Evolutionary conservation across 2,888 invertebrate genomes (phyloP).

Genomic region (Torymus aiolomorphi): DNA sequence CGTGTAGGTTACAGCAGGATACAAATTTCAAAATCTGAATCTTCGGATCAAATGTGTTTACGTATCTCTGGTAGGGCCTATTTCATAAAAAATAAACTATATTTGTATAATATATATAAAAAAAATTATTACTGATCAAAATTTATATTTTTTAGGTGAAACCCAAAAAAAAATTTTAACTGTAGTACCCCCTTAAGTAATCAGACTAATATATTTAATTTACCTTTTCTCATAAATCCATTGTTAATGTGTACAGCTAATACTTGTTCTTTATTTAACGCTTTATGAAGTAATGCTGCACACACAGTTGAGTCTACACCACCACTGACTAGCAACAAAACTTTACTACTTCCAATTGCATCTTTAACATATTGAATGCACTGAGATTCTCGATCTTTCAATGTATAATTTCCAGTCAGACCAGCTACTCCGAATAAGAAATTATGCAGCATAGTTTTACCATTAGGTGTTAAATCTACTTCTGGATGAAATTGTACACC

Average conservation of each 20-base stretch:
- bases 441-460: slow-evolving; percentile 93
- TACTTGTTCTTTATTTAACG: slow-evolving; percentile 91
- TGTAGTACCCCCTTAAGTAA: too few species aligned
- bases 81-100: too few species aligned
- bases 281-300: slow-evolving; percentile 94
- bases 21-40: too few species aligned
- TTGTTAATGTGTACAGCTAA: slow-evolving; percentile 99
- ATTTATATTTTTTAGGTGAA: too few species aligned
- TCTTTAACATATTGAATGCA: slow-evolving; percentile 95
- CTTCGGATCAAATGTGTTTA: too few species aligned
- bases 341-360: slow-evolving; percentile 93
- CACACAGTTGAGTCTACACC: slow-evolving; percentile 99
- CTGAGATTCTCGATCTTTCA: slow-evolving; percentile 89
- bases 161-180: too few species aligned
- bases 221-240: slow-evolving; percentile 97
- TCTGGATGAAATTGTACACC: slow-evolving; percentile 99
- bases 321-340: slow-evolving; percentile 94
- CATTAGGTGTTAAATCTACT: slow-evolving; percentile 95
- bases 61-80: too few species aligned
- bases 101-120: too few species aligned
- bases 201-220: background rate
- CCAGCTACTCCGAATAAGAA: slow-evolving; percentile 95
- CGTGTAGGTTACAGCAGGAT: too few species aligned
- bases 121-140: too few species aligned
- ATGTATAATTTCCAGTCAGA: slow-evolving; percentile 90